Evolutionary conservation across 2,888 invertebrate species (phyloP).

Genomic region (Schizotus pectinicornis): DNA sequence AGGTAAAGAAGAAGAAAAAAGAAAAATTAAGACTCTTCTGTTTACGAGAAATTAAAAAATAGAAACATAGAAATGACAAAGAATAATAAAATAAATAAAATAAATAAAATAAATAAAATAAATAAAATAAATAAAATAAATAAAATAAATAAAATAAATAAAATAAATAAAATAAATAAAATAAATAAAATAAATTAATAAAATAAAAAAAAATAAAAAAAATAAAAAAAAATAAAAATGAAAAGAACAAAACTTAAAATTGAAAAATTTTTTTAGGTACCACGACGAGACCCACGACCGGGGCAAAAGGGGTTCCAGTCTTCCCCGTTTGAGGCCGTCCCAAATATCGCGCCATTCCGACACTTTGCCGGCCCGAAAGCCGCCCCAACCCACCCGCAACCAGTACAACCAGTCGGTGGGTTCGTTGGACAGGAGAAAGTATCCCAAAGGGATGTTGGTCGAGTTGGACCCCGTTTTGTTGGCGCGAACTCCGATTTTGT

Average conservation of each 20-base stretch:
- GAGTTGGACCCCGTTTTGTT: conserved; percentile 53
- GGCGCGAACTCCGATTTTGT: conserved; percentile 68
- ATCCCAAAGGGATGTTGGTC: conserved; percentile 46
- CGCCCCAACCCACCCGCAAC: conserved; percentile 40
- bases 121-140: too few relatives aligned
- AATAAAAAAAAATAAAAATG: too few relatives aligned
- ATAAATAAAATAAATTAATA: too few relatives aligned
- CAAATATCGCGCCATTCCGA: conserved; percentile 55
- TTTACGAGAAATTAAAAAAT: too few relatives aligned
- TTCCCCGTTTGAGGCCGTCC: conserved; percentile 51
- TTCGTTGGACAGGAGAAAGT: conserved; percentile 51
- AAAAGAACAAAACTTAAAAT: conserved; percentile 1
- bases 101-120: too few relatives aligned
- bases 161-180: too few relatives aligned
- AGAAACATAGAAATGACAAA: too few relatives aligned
- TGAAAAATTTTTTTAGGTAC: conserved; percentile 42
- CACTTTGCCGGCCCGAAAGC: conserved; percentile 3
- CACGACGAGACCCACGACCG: conserved; percentile 47
- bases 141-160: too few relatives aligned
- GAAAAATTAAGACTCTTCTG: too few relatives aligned
- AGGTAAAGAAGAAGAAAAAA: too few relatives aligned
- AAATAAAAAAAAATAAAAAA: too few relatives aligned
- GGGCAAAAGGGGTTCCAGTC: conserved; percentile 35
- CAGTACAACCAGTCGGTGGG: conserved; percentile 33
- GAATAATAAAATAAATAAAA: too few relatives aligned